Base-by-base conservation (phyloP, 2,888 invertebrate genomes). In the Heliconius hortense region DNA sequence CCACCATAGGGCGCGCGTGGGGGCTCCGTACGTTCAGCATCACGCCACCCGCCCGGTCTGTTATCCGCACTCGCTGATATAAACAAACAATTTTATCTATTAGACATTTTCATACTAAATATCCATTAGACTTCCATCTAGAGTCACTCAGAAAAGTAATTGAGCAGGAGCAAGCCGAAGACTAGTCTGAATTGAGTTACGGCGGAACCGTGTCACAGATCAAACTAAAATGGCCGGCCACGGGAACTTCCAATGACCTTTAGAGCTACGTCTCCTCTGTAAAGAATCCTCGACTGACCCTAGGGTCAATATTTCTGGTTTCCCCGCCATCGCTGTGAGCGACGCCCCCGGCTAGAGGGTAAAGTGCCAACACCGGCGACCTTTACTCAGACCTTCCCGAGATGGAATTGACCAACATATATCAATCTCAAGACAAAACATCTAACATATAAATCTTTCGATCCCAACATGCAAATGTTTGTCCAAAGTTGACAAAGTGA, bases 161-260 rank as follows among this genome's bases (percentile, higher is more conserved):
- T 80, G 77, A 78, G 67, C 76, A 62, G 81, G 91, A 94, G 94
- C 94, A 94, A 95, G 95, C 93, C 84, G 92, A 94, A 96, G 96
- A 96, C 91, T 96, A 96, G 96, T 96, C 96, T 96, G 96, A 96
- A 96, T 96, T 96, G 96, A 96, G 96, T 96, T 96, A 90, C 89
- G 87, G 87, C 85, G 10, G 43, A 0, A 84, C 88, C 86, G 90
- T 76, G 91, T 96, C 94, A 96, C 96, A 96, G 90, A 96, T 96
- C 95, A 91, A 82, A 95, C 96, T 96, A 88, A 96, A 96, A 96
- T 77, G 75, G 96, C 96, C 81, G 95, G 95, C 94, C 95, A 91
- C 95, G 90, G 93, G 94, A 92, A 94, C 86, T 96, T 96, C 95
- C 96, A 96, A 95, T 91, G 87, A 84, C 85, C 82, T 84, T 82